Evolutionary conservation across 2,797 vertebrate genomes (phyloP), one percentile per base, ranked within the genome.

Genomic region (Zenarchopterus dispar): DNA sequence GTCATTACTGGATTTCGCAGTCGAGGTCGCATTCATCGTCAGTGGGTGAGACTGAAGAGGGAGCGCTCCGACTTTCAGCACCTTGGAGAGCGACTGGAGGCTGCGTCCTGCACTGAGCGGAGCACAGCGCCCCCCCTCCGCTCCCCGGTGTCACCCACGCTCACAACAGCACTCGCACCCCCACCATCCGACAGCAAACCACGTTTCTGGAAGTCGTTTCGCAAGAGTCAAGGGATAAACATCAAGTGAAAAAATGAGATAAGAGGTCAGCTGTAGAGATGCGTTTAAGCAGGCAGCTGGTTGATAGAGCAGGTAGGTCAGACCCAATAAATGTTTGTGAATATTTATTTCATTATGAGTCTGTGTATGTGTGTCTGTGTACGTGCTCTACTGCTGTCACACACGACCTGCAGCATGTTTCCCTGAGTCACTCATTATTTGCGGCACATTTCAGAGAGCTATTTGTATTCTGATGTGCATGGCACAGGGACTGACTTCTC

Each of bases 31-130:
- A 8, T 60, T 72, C 62, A 59, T 72, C 67, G 73, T 72, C 74
- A 47, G 44, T 0, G 26, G 53, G 58, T 22, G 63, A 78, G 77
- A 63, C 61, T 26, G 78, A 80, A 58, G 71, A 79, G 70, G 77
- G 76, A 81, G 75, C 82, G 78, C 89, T 79, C 78, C 59, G 81
- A 89, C 85, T 92, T 91, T 82, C 84, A 90, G 85, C 75, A 88
- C 90, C 84, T 85, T 81, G 88, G 91, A 91, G 74, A 92, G 90
- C 84, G 81, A 87, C 85, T 68, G 82, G 74, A 74, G 88, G 70
- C 78, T 78, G 75, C 73, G 81, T 80, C 82, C 88, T 83, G 79
- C 77, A 48, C 79, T n/a, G 79, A 84, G 70, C 70, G 57, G 50
- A 70, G 67, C 67, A 55, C 56, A 81, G 83, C 19, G 48, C 56